Evolutionary conservation across 2,888 invertebrate species (phyloP).

Genomic region (Endotricha flammealis): DNA sequence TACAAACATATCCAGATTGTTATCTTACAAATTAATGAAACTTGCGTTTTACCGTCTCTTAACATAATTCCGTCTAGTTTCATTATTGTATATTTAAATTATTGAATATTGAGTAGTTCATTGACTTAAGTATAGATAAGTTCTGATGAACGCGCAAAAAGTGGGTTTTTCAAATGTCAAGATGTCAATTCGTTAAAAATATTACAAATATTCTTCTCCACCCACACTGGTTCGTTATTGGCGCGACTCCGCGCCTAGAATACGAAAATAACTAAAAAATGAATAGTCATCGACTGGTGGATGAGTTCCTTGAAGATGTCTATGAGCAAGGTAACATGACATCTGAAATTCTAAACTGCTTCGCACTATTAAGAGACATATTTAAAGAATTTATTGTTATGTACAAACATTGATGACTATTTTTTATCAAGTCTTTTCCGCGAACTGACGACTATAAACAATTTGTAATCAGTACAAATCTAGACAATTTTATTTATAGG

Average conservation of each 20-base stretch:
- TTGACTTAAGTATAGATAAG: constrained; percentile 5
- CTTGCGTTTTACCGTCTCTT: constrained; percentile 3
- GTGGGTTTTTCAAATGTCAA: constrained; percentile 8
- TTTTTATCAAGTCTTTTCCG: constrained; percentile 3
- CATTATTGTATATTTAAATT: constrained; percentile 5
- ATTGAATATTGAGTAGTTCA: constrained; percentile 9
- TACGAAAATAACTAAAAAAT: constrained; percentile 9
- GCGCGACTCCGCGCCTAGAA: constrained; percentile 1
- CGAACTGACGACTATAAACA: too few relatives aligned
- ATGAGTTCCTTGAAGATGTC: neutral
- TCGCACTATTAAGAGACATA: neutral
- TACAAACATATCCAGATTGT: constrained; percentile 1
- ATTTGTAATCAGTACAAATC: too few relatives aligned
- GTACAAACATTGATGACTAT: neutral
- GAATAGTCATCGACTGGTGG: neutral
- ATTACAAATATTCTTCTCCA: constrained; percentile 2
- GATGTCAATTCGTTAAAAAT: constrained; percentile 4
- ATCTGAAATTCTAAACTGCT: too few relatives aligned
- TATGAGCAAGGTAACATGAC: neutral
- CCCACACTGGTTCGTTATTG: constrained; percentile 2
- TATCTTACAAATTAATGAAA: constrained; percentile 11
- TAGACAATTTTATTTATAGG: too few relatives aligned
- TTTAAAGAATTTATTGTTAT: constrained; percentile 5
- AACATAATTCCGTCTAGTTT: constrained; percentile 1
- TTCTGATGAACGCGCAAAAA: constrained; percentile 2